Base-by-base conservation (phyloP, 2,797 vertebrate species). In the Melanotaenia parkinsoni region DNA sequence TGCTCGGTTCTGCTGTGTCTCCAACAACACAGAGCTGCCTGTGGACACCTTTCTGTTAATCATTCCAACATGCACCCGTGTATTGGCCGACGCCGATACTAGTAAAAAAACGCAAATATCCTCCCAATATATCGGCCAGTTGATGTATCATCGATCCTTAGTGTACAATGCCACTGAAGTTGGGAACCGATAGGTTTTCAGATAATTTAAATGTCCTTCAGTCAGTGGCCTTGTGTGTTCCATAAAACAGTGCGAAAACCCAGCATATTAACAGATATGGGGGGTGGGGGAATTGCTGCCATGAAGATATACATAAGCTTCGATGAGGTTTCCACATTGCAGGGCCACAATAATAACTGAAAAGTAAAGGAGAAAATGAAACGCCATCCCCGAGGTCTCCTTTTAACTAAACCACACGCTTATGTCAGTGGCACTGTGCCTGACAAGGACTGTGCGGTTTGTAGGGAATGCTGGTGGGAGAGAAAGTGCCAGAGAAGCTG, bases 321-420 rank as follows among this genome's bases (percentile, higher is more conserved):
- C 81, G 86, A 81, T 84, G 85, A 84, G 87, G 79, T 90, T 93
- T 91, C 84, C 89, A 92, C 87, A 91, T 89, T 82, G 80, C 64
- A 70, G 71, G 66, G 78, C 85, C 88, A 87, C 86, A 87, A 91
- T 89, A 92, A 91, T 92, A 90, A 92, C 86, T 88, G 76, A 85
- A 86, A 90, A 87, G 79, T 76, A 79, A 84, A 86, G 85, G 79
- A 70, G 81, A 77, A 83, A 88, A 87, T 74, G 65, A 80, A 86
- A 86, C 72, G 76, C 81, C 77, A 89, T 82, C 80, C 74, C 75
- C 77, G 86, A 86, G 79, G 87, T 87, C 87, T 86, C 83, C 82
- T 89, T 88, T 89, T 87, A 85, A 90, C 85, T 86, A 86, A 84
- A 88, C 89, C 84, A 86, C 90, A 89, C 76, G 80, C 86, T 91